These are phyloP conservation scores for Hoplias malabaricus DNA, from an alignment of 2,113 vertebrate genomes.

Conservation along the genomic window DNA sequence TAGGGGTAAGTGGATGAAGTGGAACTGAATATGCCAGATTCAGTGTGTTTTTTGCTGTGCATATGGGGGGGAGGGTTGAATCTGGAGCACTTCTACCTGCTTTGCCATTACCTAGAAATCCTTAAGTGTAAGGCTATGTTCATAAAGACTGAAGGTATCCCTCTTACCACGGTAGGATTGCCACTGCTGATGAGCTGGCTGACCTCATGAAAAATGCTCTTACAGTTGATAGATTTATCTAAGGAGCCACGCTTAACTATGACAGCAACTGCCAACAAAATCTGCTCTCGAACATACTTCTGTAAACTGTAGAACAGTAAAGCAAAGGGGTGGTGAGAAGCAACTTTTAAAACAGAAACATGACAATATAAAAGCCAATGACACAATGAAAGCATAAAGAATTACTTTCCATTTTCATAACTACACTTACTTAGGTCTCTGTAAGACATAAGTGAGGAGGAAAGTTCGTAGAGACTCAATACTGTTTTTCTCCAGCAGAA, in stretches of 20 bases:
- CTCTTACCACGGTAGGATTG: slow-evolving; percentile 93
- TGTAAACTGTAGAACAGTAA: slow-evolving; percentile 80
- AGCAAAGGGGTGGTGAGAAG: not conserved
- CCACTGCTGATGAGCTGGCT: slow-evolving; percentile 97
- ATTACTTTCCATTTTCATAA: not conserved
- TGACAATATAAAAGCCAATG: not conserved
- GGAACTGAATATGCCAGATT: too few species aligned
- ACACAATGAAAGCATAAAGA: not conserved
- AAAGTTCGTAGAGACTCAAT: slow-evolving; percentile 95
- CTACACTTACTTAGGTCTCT: slow-evolving; percentile 92
- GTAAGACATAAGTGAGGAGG: slow-evolving; percentile 97
- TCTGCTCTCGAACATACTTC: slow-evolving; percentile 98
- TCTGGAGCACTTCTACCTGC: too few species aligned
- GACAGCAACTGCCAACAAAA: slow-evolving; percentile 93
- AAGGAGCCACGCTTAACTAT: slow-evolving; percentile 96
- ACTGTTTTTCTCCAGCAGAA: slow-evolving; percentile 93
- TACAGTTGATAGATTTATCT: slow-evolving; percentile 97
- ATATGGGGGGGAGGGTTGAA: too few species aligned
- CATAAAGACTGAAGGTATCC: not conserved
- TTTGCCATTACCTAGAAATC: too few species aligned
- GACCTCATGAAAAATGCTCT: slow-evolving; percentile 96
- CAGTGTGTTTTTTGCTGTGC: too few species aligned
- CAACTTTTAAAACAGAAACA: not conserved
- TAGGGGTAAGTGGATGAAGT: too few species aligned
- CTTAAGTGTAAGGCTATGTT: too few species aligned